Evolutionary conservation across 1,140 invertebrate genomes (phyloP).

Genomic region (Venturia canescens): DNA sequence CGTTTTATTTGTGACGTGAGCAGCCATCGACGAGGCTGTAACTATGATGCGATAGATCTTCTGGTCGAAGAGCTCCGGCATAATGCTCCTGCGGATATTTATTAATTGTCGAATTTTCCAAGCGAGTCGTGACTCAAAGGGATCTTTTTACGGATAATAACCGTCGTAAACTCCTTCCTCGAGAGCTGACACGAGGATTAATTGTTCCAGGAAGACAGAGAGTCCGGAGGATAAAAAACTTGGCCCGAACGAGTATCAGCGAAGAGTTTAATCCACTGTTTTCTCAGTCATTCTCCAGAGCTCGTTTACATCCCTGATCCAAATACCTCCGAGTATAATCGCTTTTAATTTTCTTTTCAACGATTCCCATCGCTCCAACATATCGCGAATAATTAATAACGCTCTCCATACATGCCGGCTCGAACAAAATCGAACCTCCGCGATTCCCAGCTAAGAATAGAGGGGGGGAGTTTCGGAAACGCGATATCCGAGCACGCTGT

Average conservation of each 20-base stretch:
- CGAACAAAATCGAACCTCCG: slow-evolving; percentile 46
- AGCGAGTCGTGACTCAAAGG: slow-evolving; percentile 47
- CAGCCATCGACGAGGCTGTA: slow-evolving; percentile 42
- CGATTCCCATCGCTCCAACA: slow-evolving; percentile 50
- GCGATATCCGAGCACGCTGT: slow-evolving; percentile 22
- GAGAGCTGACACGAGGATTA: not conserved
- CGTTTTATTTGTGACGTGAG: slow-evolving; percentile 18
- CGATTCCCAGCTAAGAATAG: slow-evolving; percentile 48
- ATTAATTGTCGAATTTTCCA: slow-evolving; percentile 72
- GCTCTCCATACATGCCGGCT: slow-evolving; percentile 49
- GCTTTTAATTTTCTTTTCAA: slow-evolving; percentile 53
- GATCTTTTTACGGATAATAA: slow-evolving; percentile 3
- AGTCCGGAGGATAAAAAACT: not conserved
- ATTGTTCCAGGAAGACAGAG: not conserved
- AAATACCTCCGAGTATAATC: not conserved
- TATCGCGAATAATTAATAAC: slow-evolving; percentile 61
- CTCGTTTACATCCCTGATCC: too few relatives aligned
- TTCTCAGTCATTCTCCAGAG: not conserved
- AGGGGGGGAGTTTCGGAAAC: slow-evolving; percentile 2
- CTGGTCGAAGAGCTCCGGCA: not conserved
- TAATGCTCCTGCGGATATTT: slow-evolving; percentile 62
- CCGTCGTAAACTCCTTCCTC: not conserved
- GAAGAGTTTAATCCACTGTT: not conserved
- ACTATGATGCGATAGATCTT: not conserved
- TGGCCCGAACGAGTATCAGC: not conserved